phyloP scores from a whole-genome alignment of 2,797 vertebrate species.

The Typhlichthys eigenmanni region DNA sequence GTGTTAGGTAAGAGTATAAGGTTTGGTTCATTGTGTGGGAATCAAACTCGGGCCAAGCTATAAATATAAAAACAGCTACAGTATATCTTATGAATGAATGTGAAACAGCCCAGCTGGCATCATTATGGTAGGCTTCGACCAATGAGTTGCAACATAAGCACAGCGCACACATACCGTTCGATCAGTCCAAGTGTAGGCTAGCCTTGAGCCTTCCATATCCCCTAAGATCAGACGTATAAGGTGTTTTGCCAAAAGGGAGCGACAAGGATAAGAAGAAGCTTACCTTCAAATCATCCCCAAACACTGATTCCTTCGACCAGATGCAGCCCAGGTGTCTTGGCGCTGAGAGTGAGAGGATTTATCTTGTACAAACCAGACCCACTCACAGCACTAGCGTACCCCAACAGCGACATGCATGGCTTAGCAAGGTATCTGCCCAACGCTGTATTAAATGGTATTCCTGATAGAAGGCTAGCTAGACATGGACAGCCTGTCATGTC shows the following conservation, averaged over 20 bases:
- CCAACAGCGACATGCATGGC: neutral
- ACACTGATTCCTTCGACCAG: conserved; percentile 17
- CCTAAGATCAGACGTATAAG: conserved; percentile 40
- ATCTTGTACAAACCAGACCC: neutral
- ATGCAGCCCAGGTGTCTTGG: conserved; percentile 10
- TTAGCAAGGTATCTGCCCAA: conserved; percentile 3
- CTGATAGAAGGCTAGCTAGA: neutral
- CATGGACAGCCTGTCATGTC: too few relatives aligned
- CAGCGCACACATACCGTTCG: neutral
- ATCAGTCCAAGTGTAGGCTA: conserved; percentile 15
- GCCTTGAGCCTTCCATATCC: conserved; percentile 44
- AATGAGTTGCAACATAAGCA: conserved; percentile 25
- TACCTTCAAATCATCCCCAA: conserved; percentile 45
- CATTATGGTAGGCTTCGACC: neutral
- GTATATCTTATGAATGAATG: conserved; percentile 25
- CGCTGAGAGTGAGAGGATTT: neutral
- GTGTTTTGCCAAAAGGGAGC: conserved; percentile 39
- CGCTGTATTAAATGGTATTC: neutral
- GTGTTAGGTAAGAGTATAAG: neutral
- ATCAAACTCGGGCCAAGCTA: conserved; percentile 1
- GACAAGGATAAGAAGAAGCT: conserved; percentile 43
- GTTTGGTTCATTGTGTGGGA: neutral
- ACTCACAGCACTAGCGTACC: neutral
- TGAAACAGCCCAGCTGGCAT: conserved; percentile 9
- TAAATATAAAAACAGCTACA: conserved; percentile 8